Base-by-base conservation (phyloP, 2,888 invertebrate species). In the Papilio demoleus region DNA sequence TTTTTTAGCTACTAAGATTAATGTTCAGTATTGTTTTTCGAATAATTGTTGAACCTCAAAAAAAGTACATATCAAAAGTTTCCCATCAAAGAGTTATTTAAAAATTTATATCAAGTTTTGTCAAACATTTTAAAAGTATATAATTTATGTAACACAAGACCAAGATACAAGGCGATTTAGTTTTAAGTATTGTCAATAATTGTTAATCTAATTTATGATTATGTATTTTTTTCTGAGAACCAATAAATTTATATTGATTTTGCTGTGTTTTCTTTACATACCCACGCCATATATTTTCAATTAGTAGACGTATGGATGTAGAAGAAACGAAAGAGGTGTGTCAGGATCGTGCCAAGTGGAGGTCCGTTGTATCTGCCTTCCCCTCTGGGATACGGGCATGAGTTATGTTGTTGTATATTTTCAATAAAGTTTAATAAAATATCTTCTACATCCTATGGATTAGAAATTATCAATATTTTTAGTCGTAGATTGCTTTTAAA, bases 181-280 rank as follows among this genome's bases (percentile, higher is more conserved):
- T 71, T 73, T 73, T 70, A 68, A 72, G 81, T 79, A 31, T 31
- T 77, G 77, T 75, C 77, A 78, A 42, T 70, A 67, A 65, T 53
- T 65, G 61, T 71, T 65, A 71, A 22, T 66, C 58, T 53, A 63
- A 62, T 45, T 22, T 61, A 42, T 36, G 14, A 27, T 70, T 47
- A 68, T 69, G 69, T 61, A 62, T 73, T 67, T 68, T 80, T 47
- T 79, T 81, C 77, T 83, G 77, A 77, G 82, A 81, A 69, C 71
- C 56, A 88, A 90, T 92, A 92, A 91, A 92, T 80, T 75, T 76
- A 80, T 90, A 73, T 83, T 88, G 84, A 77, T 84, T 89, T 87
- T 86, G 90, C 88, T 88, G 88, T 85, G 85, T 91, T 90, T 91
- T 74, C 73, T 87, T 80, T 70, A 62, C 66, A 62, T 67, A 72